Evolutionary conservation across 2,888 invertebrate genomes (phyloP), one percentile per base, ranked within the genome.

Genomic region (Meteorus cinctellus): DNA sequence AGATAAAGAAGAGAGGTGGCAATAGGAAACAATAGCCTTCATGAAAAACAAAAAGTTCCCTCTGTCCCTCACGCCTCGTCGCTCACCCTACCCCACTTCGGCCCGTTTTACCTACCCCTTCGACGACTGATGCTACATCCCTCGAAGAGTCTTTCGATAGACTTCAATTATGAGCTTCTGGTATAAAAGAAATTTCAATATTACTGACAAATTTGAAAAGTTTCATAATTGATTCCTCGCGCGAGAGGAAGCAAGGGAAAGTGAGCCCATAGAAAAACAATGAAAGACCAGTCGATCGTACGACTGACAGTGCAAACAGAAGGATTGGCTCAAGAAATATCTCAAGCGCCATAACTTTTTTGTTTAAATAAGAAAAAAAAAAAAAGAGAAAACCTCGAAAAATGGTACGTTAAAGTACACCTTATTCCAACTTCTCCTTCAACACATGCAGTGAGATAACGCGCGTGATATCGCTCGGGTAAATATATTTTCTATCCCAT

Each of bases 181-280:
- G 86, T 82, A 87, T 88, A 86, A 88, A 88, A 89, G 88, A 88
- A 89, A 89, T 89, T 89, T 89, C 89, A 89, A 88, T 89, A 89
- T 89, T 88, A 87, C 88, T 87, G 88, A 87, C 87, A 88, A 88
- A 88, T 88, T 88, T 87, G 88, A 89, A 89, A 89, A 89, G 87
- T 89, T 89, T 85, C 84, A 86, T 89, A 88, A 88, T 89, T 88
- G 88, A 88, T 88, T 88, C 85, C 84, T 87, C 84, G 78, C 81
- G 80, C 79, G 73, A 72, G 36, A 60, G 70, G 60, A 27, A 62
- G 70, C 63, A 62, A 67, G 67, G 31, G 77, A 71, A 72, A 74
- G 77, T 78, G 76, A 76, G 81, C 77, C 78, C 80, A 78, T 78
- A 66, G 79, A 75, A 78, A 85, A 82, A 83, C 82, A 84, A 85